Base-by-base conservation (phyloP, 2,888 invertebrate genomes). In the Torymus aiolomorphi region DNA sequence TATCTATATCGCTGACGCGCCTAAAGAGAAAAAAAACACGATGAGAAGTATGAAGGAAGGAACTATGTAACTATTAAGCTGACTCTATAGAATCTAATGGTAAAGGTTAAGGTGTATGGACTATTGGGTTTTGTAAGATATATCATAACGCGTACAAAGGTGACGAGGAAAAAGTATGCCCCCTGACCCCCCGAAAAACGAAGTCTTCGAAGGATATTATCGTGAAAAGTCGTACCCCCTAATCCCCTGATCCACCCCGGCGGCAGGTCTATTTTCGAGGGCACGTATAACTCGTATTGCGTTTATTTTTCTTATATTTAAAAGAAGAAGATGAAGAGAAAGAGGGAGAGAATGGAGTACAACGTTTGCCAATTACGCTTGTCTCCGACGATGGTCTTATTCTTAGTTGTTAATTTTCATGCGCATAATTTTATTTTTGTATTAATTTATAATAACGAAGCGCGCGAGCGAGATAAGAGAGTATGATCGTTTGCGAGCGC, bases 361-460 rank as follows among this genome's bases (percentile, higher is more conserved):
- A 13, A 62, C 62, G 42, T 42, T 42, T 42, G 42, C 42, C 42
- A 42, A 42, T 42, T 5, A 42, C 5, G 8, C 42, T 42, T 42
- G 42, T 42, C 42, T 42, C 42, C 42, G 42, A 42, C 8, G 42
- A 42, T 12, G 24, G 10, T 11, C n/a, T 52, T 31, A 59, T 13
- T 54, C 24, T n/a, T n/a, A 42, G 24, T 52, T 24, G 56, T 76
- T 76, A 49, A 76, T 76, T 69, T 76, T 42, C 42, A 56, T 75
- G 31, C 12, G 20, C 20, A 59, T 77, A 57, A 73, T 56, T 78
- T 78, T 78, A 78, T 74, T 78, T 78, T 78, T 78, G 3, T 74
- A 73, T 67, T 73, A 73, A 66, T 78, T 77, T 71, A 71, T 72
- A 57, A 42, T n/a, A 5, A 65, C 2, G 63, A n/a, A 52, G 42